Evolutionary conservation across 92 coral and sea anemone genomes (phyloP), one percentile per base, ranked within the genome.

Genomic region (Micromussa lordhowensis): DNA sequence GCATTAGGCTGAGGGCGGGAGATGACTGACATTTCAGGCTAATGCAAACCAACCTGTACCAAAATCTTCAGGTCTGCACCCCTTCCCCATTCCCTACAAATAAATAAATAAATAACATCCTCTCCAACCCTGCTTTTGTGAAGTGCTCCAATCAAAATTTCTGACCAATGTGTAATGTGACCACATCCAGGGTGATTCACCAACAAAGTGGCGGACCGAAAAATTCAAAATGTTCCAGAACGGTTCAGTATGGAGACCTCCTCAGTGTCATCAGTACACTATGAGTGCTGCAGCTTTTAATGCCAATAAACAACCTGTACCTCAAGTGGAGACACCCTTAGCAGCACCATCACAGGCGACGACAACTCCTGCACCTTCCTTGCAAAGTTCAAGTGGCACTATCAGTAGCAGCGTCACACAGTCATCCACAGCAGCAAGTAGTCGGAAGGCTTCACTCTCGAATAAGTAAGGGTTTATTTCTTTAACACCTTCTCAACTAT

Each of bases 181-280:
- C 74, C 5, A 32, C 24, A 0, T 63, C 0, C 75, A 97, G 99
- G 99, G 99, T 73, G 99, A 97, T 83, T 96, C 98, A 18, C 99
- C 94, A 75, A 96, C 95, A 31, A 97, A 95, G 80, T 97, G 99
- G 99, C 84, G 87, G 68, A 97, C 99, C 57, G 98, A 94, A 30
- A 95, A 93, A 85, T 97, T 97, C 75, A 89, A 91, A 26, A 97
- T 97, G 99, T 97, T 97, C 85, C 87, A 66, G 22, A 86, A 76
- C 32, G 98, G 99, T 36, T 97, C 99, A 2, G 81, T 94, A 89
- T 97, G 99, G 99, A 93, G 94, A 69, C 99, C 99, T 32, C 99
- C 99, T 17, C 93, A 90, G 5, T 93, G 94, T 31, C 89, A 79
- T 74, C 98, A 89, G 88, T 91, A 90, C 81, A 84, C 87, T 30